phyloP scores from a whole-genome alignment of 2,113 vertebrate genomes.

The Benitochromis conjunctus region DNA sequence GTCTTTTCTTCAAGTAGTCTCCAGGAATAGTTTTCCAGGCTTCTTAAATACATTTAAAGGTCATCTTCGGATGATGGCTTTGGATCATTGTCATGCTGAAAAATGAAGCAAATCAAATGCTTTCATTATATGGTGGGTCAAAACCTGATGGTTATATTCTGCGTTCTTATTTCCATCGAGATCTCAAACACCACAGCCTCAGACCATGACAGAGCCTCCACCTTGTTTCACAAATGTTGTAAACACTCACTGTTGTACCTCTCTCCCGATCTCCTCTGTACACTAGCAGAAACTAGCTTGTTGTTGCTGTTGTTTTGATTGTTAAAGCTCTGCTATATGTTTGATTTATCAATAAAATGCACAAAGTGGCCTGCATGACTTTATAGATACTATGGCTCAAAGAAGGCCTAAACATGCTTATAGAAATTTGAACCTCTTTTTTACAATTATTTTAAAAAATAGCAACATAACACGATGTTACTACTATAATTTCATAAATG shows the following conservation, averaged over 20 bases:
- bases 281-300: neutral
- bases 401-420: neutral
- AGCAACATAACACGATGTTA: neutral
- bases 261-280: neutral
- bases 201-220: neutral
- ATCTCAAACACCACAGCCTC: neutral
- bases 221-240: neutral
- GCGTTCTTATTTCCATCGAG: fast-evolving
- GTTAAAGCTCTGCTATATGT: neutral
- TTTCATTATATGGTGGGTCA: neutral
- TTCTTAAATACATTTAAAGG: neutral
- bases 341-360: neutral
- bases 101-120: neutral
- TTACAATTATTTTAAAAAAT: neutral
- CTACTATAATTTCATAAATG: neutral
- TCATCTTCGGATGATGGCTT: neutral
- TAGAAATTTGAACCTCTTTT: neutral
- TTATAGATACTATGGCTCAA: neutral
- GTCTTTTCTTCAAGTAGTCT: neutral
- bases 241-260: fast-evolving
- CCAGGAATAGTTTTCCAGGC: neutral
- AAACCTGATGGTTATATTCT: fast-evolving
- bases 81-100: neutral
- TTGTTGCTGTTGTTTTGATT: neutral
- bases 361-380: neutral